phyloP scores from a whole-genome alignment of 1,140 invertebrate genomes.

The Globodera rostochiensis region DNA sequence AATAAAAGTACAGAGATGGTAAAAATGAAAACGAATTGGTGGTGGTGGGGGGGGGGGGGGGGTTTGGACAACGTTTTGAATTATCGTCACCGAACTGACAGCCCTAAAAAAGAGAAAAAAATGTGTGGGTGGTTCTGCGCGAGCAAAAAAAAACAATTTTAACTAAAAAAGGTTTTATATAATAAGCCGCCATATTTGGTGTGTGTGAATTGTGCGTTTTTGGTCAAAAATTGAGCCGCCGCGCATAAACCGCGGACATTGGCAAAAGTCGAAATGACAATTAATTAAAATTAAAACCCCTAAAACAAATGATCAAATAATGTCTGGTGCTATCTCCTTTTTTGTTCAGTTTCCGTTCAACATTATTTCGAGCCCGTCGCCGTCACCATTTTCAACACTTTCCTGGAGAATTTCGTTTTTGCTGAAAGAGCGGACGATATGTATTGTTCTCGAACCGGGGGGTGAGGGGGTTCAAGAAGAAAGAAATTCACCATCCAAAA shows the following conservation, averaged over 20 bases:
- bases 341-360: not conserved
- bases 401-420: slow-evolving; percentile 20
- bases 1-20: no score
- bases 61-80: not conserved
- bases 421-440: not conserved
- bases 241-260: not conserved
- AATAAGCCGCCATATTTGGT: not conserved
- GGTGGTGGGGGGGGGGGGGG: not conserved
- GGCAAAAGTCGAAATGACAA: not conserved
- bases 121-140: not conserved
- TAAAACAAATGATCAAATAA: not conserved
- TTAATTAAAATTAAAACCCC: not conserved
- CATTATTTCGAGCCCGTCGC: slow-evolving; percentile 10
- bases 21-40: not conserved
- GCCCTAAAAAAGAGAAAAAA: not conserved
- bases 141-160: not conserved
- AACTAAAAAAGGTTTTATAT: slow-evolving; percentile 6
- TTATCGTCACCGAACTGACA: slow-evolving; percentile 5
- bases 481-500: slow-evolving; percentile 2
- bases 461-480: not conserved
- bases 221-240: not conserved
- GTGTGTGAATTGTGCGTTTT: no score
- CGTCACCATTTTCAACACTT: slow-evolving; percentile 15
- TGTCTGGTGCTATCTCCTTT: not conserved
- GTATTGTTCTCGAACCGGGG: not conserved